Evolutionary conservation across 2,113 vertebrate genomes (phyloP), one percentile per base, ranked within the genome.

Genomic region (Antechinus stuartii): DNA sequence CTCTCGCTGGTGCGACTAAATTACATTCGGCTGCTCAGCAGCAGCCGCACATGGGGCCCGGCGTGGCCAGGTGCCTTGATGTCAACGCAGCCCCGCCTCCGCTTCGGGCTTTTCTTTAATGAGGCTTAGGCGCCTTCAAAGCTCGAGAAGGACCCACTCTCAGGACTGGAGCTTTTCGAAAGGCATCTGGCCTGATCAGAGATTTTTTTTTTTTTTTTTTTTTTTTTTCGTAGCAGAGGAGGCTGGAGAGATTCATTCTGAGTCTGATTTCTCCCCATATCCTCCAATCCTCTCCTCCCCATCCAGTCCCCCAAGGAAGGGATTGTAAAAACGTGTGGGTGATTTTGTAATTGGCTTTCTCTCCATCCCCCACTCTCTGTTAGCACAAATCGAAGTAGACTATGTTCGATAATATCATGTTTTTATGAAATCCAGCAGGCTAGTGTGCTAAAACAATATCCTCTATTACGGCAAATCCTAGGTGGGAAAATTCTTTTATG

Each of bases 1-100:
- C 98, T 98, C 98, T 98, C 42, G 98, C 98, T 98, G 98, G 98
- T 98, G 98, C 96, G 95, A 98, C 98, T 99, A 99, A 99, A 99
- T 99, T 99, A 99, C 98, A 99, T 98, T 99, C 98, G 98, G 99
- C 98, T 98, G 98, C 98, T 99, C 98, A 98, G 98, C 98, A 97
- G 98, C 98, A 98, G 98, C 98, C 98, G 0, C 98, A 98, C 97
- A 98, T 98, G 98, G 98, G 98, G 98, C 98, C 98, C 96, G 98
- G 89, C 98, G 94, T 98, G 96, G 98, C 98, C 98, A 99, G 98
- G 98, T 99, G 98, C 98, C 98, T 98, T 98, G 98, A 98, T 99
- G 98, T 98, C 98, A 98, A 97, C 0, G 0, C 98, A 94, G 98
- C 98, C 98, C 98, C 98, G 98, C 98, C 98, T 96, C 98, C 97